These are phyloP conservation scores for Hyposoter dolosus DNA, from an alignment of 2,888 invertebrate species.

Conservation along the genomic window DNA sequence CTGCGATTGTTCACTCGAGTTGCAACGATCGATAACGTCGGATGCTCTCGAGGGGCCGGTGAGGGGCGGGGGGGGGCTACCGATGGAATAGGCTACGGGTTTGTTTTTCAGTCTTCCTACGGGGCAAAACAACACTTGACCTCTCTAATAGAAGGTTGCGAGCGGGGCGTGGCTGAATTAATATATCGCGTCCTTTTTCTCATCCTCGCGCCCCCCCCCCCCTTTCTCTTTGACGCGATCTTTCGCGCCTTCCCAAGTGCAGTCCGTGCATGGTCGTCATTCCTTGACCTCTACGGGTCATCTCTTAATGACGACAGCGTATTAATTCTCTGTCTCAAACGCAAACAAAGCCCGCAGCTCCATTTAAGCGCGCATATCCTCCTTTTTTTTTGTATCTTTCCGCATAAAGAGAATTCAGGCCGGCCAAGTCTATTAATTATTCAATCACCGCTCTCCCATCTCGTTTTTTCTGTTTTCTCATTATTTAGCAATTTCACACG, in stretches of 20 bases:
- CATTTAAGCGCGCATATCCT: not conserved
- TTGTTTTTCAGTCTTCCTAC: constrained; percentile 38
- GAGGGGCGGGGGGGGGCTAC: not conserved
- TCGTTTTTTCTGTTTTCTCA: not conserved
- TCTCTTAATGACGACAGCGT: not conserved
- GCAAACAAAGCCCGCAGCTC: not conserved
- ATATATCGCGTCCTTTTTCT: constrained; percentile 25
- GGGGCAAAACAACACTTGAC: constrained; percentile 52
- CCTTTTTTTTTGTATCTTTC: not conserved
- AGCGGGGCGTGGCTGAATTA: constrained; percentile 66
- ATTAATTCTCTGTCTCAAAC: not conserved
- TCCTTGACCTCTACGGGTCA: constrained; percentile 9
- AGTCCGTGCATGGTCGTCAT: constrained; percentile 1
- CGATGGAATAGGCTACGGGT: constrained; percentile 1
- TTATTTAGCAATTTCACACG: not conserved
- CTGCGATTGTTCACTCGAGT: constrained; percentile 9
- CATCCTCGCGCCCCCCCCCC: not conserved
- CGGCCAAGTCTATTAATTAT: not conserved
- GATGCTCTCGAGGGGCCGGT: constrained; percentile 12
- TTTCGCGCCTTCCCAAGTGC: not conserved
- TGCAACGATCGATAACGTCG: constrained; percentile 21
- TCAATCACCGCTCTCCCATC: not conserved
- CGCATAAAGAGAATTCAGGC: not conserved
- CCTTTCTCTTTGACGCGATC: not conserved
- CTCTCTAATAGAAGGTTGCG: constrained; percentile 43